A percentile compares a stretch with the other conserved stretches of the same genome.
phyloP scores from a whole-genome alignment of 2,113 vertebrate species.

The Nothobranchius kuhntae region DNA sequence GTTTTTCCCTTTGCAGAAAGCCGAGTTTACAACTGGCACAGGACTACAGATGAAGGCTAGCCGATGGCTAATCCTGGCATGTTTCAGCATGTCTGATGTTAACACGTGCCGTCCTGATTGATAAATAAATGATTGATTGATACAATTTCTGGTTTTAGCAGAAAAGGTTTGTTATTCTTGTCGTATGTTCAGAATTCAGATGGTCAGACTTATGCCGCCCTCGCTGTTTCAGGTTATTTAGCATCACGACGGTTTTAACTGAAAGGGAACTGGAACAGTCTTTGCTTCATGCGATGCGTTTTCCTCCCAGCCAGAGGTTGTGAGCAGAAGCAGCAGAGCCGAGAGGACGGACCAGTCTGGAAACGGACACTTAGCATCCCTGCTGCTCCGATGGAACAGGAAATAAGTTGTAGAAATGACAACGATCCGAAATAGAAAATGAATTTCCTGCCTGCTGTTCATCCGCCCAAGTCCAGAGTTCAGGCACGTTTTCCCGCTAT shows the following conservation, averaged over 20 bases:
- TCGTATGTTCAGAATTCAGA: background rate
- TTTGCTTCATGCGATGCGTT: conserved; percentile 45
- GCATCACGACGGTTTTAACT: conserved; percentile 63
- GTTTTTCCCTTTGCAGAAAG: no score
- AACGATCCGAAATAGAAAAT: conserved; percentile 12
- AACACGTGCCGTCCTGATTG: no score
- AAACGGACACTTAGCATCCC: conserved; percentile 60
- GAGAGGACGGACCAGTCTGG: conserved; percentile 63
- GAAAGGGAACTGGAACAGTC: conserved; percentile 38
- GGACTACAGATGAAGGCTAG: no score
- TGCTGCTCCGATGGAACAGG: conserved; percentile 57
- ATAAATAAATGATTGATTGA: no score
- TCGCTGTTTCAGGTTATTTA: conserved; percentile 20
- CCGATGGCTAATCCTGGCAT: no score
- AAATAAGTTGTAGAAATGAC: conserved; percentile 50
- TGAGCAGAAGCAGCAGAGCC: conserved; percentile 62
- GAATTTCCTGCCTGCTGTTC: conserved; percentile 47
- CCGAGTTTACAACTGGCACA: no score
- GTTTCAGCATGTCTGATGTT: no score
- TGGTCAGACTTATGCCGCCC: no score
- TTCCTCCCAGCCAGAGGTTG: conserved; percentile 47
- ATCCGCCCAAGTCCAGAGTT: no score
- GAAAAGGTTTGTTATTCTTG: background rate
- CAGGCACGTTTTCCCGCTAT: no score
- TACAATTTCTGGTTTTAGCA: background rate